phyloP scores from a whole-genome alignment of 23 tunicate species.

The Ascidia mentula region DNA sequence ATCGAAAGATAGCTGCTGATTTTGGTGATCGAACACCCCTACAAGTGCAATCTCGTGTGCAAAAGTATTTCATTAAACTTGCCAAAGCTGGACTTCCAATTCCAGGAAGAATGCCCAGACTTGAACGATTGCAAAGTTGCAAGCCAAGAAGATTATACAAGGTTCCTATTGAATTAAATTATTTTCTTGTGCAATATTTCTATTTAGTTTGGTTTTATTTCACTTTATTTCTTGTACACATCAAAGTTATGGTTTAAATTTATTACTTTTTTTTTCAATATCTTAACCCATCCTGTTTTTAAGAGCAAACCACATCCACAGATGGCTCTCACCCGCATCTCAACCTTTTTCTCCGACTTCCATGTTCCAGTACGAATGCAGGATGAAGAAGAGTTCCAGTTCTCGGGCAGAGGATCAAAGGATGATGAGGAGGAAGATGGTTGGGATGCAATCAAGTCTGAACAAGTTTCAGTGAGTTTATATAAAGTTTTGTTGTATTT shows the following conservation, averaged over 20 bases:
- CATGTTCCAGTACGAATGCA: constrained; percentile 82
- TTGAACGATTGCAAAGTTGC: constrained; percentile 37
- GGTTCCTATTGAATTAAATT: not conserved
- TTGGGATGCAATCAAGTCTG: constrained; percentile 37
- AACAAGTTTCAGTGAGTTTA: constrained; percentile 69
- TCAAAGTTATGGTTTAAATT: not conserved
- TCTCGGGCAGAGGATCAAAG: not conserved
- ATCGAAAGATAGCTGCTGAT: constrained; percentile 83
- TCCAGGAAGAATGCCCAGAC: constrained; percentile 82
- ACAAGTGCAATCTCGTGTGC: constrained; percentile 90
- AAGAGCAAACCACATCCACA: constrained; percentile 80
- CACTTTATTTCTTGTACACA: not conserved
- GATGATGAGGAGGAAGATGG: constrained; percentile 55
- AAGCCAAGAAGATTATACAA: constrained; percentile 12
- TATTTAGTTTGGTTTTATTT: not conserved
- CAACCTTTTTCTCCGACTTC: constrained; percentile 81
- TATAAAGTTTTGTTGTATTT: not conserved
- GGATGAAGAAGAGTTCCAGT: constrained; percentile 34
- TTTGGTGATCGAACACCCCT: constrained; percentile 70
- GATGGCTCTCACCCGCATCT: constrained; percentile 48
- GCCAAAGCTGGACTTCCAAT: constrained; percentile 85
- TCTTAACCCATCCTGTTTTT: not conserved
- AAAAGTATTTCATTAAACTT: constrained; percentile 81
- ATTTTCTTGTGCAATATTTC: not conserved
- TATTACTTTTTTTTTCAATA: not conserved